Base-by-base conservation (phyloP, 1,140 invertebrate genomes). In the Drosophila saltans region DNA sequence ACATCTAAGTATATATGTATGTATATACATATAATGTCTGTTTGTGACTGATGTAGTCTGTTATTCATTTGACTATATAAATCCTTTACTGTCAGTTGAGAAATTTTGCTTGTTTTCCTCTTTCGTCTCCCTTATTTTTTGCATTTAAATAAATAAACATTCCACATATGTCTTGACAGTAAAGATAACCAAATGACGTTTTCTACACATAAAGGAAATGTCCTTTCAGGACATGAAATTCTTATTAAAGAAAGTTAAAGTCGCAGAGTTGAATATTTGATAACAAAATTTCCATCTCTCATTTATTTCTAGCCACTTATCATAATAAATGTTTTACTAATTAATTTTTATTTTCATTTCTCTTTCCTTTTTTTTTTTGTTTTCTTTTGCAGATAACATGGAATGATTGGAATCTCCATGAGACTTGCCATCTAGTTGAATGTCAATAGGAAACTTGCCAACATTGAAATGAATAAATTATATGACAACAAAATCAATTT, bases 401-500 rank as follows among this genome's bases (percentile, higher is more conserved):
- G 45, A 52, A 52, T 52, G 45, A 28, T 41, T 41, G 41, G 41
- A 64, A 52, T 41, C 39, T 56, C 48, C 65, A 39, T 52, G 58
- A 52, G 52, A 76, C 64, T 75, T 45, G 74, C 60, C 68, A 43
- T 62, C 60, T 59, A 77, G 59, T 61, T 57, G 62, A 72, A 76
- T 75, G 68, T 69, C 65, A 69, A 72, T 55, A 64, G 61, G 41
- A 75, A 67, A 76, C 76, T 76, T 74, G 76, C 66, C 73, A 61
- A 58, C 61, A 62, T 45, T 36, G 57, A 66, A 77, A 78, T 78
- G 75, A 78, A 78, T 78, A 78, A 78, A 78, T 78, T 77, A 78
- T 75, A 75, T 63, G 63, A 72, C 65, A 78, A 66, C 66, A 78
- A 78, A 78, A 78, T 78, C 75, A 78, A 78, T 78, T 78, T 78